Conservation (phyloP, 23 tunicate species). For the Halocynthia roretzi region DNA sequence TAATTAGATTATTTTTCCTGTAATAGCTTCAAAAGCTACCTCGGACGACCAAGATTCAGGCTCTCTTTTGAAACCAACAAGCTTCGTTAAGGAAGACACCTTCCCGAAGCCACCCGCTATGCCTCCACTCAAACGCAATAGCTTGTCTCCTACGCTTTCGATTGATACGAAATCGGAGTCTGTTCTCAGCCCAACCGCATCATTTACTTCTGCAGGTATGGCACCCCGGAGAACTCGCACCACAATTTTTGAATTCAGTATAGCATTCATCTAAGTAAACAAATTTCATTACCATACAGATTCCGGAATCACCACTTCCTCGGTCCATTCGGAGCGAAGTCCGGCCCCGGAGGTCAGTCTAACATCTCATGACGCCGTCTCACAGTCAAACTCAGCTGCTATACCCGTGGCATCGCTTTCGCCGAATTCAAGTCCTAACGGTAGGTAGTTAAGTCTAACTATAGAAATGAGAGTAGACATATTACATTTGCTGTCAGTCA, state of each 20-base stretch:
- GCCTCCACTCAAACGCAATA: slow-evolving; percentile 11
- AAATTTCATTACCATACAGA: background rate
- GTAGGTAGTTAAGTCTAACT: background rate
- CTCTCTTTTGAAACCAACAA: too few species aligned
- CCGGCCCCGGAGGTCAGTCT: too few species aligned
- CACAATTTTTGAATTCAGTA: too few species aligned
- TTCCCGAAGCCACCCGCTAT: background rate
- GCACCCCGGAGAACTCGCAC: background rate
- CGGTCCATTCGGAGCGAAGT: too few species aligned
- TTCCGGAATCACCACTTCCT: background rate
- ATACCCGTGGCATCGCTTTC: background rate
- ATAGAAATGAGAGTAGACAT: background rate
- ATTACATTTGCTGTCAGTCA: background rate
- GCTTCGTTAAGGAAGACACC: too few species aligned
- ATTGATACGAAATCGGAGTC: slow-evolving; percentile 6
- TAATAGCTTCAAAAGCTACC: too few species aligned
- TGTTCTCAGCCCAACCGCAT: background rate
- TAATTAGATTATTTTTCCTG: too few species aligned
- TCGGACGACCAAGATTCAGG: too few species aligned
- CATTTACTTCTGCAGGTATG: background rate
- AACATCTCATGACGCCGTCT: too few species aligned
- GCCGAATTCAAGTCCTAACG: background rate
- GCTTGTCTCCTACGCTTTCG: background rate
- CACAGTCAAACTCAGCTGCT: too few species aligned
- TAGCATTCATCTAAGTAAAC: too few species aligned